Base-by-base conservation (phyloP, 2,797 vertebrate species). In the Hydrophis major region DNA sequence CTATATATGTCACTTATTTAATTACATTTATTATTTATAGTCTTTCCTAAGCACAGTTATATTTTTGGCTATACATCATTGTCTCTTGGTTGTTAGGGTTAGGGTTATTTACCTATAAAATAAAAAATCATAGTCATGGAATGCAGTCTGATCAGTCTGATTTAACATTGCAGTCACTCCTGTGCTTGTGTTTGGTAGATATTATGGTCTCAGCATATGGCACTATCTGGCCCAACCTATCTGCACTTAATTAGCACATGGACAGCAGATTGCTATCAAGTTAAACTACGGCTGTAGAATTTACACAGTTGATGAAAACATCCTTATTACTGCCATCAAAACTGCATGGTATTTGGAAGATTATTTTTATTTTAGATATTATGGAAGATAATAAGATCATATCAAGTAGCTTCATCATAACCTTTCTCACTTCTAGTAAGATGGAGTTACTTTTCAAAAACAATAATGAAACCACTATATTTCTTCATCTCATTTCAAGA, bases 401-500 rank as follows among this genome's bases (percentile, higher is more conserved):
- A 22, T 74, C 59, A 88, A 57, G n/a, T 37, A 88, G 37, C 10
- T 59, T 47, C 74, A 83, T 11, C 74, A 83, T 47, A 47, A 47
- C 20, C 42, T 47, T 88, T 88, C 56, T 92, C 5, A 69, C 42
- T 92, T 92, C 25, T 59, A 57, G 7, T 12, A n/a, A 66, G 11
- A 27, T 59, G 86, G 22, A 69, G 53, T 69, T 53, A 42, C 61
- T 47, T 66, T 90, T 28, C 90, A 93, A 56, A 69, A 92, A 89
- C 11, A 83, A 50, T 18, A 92, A 0, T 16, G 53, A 66, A 53
- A 86, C 3, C 92, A 91, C 89, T 57, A 86, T 50, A 87, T 25
- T 91, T 83, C 6, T 92, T 78, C 28, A 53, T 89, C 47, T 0
- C 1, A 47, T 91, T 94, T 95, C 88, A 91, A 37, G 56, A 92